Conservation (phyloP, 2,888 invertebrate species). For the Calameuta filiformis region DNA sequence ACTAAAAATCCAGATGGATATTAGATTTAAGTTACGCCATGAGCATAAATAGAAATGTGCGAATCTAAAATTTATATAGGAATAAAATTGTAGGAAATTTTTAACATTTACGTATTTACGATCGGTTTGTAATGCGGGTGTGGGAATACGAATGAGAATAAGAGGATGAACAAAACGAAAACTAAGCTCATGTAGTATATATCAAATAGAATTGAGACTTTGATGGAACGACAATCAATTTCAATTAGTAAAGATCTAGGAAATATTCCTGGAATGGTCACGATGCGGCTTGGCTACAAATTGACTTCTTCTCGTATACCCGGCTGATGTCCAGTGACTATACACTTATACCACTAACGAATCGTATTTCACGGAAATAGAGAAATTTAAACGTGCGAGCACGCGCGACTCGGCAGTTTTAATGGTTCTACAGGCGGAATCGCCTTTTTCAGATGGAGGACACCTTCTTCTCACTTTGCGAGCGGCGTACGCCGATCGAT, state of each 20-base stretch:
- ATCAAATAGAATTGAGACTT: constrained; percentile 1
- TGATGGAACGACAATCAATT: constrained; percentile 14
- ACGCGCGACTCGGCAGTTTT: constrained; percentile 1
- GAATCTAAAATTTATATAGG: neutral
- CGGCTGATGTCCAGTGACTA: neutral
- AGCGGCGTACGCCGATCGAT: constrained; percentile 1
- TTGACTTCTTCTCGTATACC: neutral
- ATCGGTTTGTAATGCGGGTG: neutral
- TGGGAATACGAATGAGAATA: neutral
- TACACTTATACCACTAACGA: neutral
- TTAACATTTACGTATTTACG: neutral
- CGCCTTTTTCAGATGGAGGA: constrained; percentile 7
- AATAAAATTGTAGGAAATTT: neutral
- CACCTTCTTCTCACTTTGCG: constrained; percentile 2
- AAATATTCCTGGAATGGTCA: constrained; percentile 2
- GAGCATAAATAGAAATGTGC: neutral
- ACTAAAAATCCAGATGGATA: neutral
- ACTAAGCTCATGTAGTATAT: neutral
- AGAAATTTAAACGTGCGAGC: constrained; percentile 8
- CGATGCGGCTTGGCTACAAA: constrained; percentile 1
- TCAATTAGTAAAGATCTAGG: constrained; percentile 16
- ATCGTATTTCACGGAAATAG: constrained; percentile 2
- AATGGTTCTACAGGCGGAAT: neutral
- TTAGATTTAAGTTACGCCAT: neutral
- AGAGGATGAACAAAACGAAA: neutral